Evolutionary conservation across 2,113 vertebrate genomes (phyloP).

Genomic region (Empidonax alnorum): DNA sequence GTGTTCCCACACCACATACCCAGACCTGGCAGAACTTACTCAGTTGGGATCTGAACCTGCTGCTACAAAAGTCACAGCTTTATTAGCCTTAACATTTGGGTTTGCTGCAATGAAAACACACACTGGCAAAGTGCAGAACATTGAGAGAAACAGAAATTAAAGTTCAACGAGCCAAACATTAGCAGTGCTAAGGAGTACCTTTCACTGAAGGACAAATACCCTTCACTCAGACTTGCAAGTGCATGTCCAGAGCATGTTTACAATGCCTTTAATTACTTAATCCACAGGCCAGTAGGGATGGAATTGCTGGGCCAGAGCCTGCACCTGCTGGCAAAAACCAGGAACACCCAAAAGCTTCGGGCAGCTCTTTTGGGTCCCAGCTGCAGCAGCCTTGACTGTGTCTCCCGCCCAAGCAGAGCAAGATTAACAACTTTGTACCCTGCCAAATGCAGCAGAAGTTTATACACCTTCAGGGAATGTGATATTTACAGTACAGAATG

Average conservation of each 20-base stretch:
- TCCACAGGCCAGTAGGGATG: background rate
- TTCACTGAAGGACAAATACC: background rate
- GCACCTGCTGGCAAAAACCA: background rate
- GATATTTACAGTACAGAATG: background rate
- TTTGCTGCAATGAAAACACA: background rate
- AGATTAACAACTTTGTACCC: background rate
- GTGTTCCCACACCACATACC: rapidly evolving
- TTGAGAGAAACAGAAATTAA: background rate
- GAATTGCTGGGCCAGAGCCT: background rate
- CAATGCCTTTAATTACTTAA: background rate
- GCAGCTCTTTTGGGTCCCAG: background rate
- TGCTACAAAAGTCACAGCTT: background rate
- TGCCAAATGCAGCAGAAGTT: background rate
- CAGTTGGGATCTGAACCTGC: rapidly evolving
- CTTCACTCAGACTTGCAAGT: background rate
- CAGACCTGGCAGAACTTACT: background rate
- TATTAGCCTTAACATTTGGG: background rate
- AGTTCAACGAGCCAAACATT: background rate
- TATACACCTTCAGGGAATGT: background rate
- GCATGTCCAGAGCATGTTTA: rapidly evolving
- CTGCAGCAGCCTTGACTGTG: background rate
- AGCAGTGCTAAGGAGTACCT: background rate
- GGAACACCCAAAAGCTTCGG: background rate
- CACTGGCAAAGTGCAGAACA: rapidly evolving
- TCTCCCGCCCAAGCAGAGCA: background rate